Evolutionary conservation across 1,140 invertebrate genomes (phyloP), one percentile per base, ranked within the genome.

Genomic region (Rhynchophorus ferrugineus): DNA sequence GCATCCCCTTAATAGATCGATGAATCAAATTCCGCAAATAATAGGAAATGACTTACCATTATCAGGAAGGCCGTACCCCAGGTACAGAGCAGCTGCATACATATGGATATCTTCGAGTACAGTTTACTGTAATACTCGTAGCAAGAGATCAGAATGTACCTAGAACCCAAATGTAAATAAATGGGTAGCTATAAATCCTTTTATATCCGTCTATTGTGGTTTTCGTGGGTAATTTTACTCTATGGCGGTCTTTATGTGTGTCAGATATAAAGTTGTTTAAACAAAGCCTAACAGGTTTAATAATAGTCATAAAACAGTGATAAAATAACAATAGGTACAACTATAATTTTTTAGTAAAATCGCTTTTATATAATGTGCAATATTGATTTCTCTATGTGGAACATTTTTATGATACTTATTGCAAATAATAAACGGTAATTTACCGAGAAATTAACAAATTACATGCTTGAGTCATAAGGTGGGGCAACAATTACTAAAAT

Each of bases 81-180:
- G 37, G 88, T 82, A 34, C 79, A 78, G 6, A 83, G 63, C 57
- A 91, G 73, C 79, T 91, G 89, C 37, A 85, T 54, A 46, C 74
- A 78, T 57, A 89, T 89, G 60, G 82, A 78, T 24, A 73, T 73
- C 17, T 70, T 77, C 34, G 81, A 84, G 70, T 91, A 92, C 44
- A 91, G 76, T 59, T 75, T 76, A 9, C 79, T 75, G 69, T 91
- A 91, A 58, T 83, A 73, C 42, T 81, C 74, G 65, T 87, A 82
- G 62, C 80, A 83, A 5, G 87, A 83, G 61, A 92, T 91, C 52
- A 91, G 67, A 36, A 90, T 81, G 68, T 89, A 91, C 68, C 89
- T 91, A 74, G 24, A 76, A 73, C 38, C 6, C 42, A 45, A 45
- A 51, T n/a, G 39, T 33, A 45, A 52, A 52, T 36, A 56, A 37